Conservation (phyloP, 1,140 invertebrate genomes). For the Caerostris extrusa region DNA sequence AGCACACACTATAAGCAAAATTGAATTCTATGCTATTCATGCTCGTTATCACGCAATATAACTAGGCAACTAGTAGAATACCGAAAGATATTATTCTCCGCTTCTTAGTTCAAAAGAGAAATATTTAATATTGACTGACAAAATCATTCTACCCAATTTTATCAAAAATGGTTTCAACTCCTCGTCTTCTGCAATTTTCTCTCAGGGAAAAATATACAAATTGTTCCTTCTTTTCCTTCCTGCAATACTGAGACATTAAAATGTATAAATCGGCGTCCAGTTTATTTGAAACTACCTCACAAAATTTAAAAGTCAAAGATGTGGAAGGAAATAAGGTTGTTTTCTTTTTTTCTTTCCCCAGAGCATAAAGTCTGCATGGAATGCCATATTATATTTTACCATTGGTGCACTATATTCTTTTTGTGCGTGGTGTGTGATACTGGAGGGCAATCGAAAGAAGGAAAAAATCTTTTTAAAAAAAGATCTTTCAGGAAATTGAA, state of each 20-base stretch:
- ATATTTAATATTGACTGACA: no score
- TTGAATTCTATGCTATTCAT: no score
- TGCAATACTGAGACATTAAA: background rate
- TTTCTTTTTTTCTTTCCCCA: background rate
- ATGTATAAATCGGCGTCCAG: background rate
- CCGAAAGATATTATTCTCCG: no score
- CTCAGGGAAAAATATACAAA: no score
- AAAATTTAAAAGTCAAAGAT: background rate
- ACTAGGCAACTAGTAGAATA: no score
- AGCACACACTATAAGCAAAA: no score
- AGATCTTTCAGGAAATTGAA: background rate
- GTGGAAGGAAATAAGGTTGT: background rate
- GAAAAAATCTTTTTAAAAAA: background rate
- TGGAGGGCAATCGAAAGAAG: background rate
- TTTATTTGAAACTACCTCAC: background rate
- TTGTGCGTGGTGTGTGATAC: background rate
- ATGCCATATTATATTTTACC: background rate
- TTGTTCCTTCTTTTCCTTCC: background rate
- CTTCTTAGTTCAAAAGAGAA: no score
- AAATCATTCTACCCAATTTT: no score
- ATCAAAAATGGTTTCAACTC: no score
- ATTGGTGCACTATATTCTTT: background rate
- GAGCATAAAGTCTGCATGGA: background rate
- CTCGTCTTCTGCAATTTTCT: no score
- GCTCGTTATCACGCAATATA: no score